These are phyloP conservation scores for Parotocinclus haroldoi DNA, from an alignment of 2,797 vertebrate species.

Conservation along the genomic window DNA sequence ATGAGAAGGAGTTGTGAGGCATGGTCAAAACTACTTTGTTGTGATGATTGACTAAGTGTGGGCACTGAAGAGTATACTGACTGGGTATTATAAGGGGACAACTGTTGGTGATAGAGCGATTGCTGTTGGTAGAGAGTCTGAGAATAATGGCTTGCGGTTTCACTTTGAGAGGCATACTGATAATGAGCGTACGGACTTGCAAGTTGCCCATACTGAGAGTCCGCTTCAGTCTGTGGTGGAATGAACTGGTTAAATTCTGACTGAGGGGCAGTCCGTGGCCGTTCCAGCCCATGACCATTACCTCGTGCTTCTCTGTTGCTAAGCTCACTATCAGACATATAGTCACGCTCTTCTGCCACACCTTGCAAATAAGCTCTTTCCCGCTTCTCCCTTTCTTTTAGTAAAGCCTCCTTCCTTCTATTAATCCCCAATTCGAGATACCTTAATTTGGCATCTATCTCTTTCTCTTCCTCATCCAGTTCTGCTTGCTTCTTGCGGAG, in stretches of 20 bases:
- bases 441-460: slow-evolving; percentile 95
- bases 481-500: slow-evolving; percentile 98
- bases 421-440: slow-evolving; percentile 99
- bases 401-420: slow-evolving; percentile 91
- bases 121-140: slow-evolving; percentile 89
- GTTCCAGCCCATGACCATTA: slow-evolving; percentile 83
- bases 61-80: slow-evolving; percentile 81
- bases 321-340: slow-evolving; percentile 99
- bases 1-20: slow-evolving; percentile 87
- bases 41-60: slow-evolving; percentile 81
- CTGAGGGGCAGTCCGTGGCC: slow-evolving; percentile 93
- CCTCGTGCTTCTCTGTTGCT: slow-evolving; percentile 86
- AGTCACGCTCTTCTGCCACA: slow-evolving; percentile 97
- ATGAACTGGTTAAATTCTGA: slow-evolving; percentile 94
- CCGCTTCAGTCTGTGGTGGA: slow-evolving; percentile 91
- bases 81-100: slow-evolving; percentile 88
- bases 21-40: slow-evolving; percentile 85
- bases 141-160: slow-evolving; percentile 87
- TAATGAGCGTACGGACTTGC: slow-evolving; percentile 92
- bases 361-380: slow-evolving; percentile 97
- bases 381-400: slow-evolving; percentile 97
- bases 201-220: slow-evolving; percentile 88
- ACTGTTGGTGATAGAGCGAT: slow-evolving; percentile 89
- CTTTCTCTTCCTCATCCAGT: slow-evolving; percentile 98
- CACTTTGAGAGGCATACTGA: slow-evolving; percentile 89